These are phyloP conservation scores for Alviniconcha strummeri DNA, from an alignment of 2,888 invertebrate genomes.

Conservation along the genomic window DNA sequence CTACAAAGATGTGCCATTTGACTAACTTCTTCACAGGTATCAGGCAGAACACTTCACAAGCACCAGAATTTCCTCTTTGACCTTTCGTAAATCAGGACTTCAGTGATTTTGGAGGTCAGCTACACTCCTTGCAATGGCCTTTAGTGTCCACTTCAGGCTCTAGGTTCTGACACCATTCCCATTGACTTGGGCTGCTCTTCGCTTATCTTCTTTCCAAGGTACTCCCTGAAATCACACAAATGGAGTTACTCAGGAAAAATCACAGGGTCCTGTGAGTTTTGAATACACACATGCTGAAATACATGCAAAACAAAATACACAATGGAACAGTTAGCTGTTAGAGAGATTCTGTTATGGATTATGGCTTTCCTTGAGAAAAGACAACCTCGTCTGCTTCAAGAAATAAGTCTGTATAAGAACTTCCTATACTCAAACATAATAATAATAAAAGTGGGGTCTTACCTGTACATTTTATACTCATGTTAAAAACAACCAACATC, in stretches of 20 bases:
- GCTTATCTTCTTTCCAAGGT: constrained; percentile 38
- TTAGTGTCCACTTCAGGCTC: too few relatives aligned
- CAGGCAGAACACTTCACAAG: too few relatives aligned
- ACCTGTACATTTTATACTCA: neutral
- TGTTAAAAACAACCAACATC: neutral
- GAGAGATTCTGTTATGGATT: too few relatives aligned
- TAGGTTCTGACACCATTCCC: neutral
- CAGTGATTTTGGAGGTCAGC: too few relatives aligned
- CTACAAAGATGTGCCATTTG: too few relatives aligned
- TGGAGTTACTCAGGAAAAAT: neutral
- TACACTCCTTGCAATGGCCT: too few relatives aligned
- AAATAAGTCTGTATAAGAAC: neutral
- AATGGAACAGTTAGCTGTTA: neutral
- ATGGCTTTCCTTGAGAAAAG: too few relatives aligned
- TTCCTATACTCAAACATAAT: neutral
- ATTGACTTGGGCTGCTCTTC: constrained; percentile 16
- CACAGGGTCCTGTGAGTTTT: neutral
- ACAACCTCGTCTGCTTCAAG: neutral
- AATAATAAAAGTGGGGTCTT: neutral
- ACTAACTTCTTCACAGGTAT: too few relatives aligned
- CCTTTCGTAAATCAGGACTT: too few relatives aligned
- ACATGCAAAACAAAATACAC: neutral
- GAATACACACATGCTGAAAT: neutral
- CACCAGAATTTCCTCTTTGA: too few relatives aligned
- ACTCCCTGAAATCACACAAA: constrained; percentile 32